Conservation (phyloP, 2,888 invertebrate species). For the Cosmorhoe ocellata region DNA sequence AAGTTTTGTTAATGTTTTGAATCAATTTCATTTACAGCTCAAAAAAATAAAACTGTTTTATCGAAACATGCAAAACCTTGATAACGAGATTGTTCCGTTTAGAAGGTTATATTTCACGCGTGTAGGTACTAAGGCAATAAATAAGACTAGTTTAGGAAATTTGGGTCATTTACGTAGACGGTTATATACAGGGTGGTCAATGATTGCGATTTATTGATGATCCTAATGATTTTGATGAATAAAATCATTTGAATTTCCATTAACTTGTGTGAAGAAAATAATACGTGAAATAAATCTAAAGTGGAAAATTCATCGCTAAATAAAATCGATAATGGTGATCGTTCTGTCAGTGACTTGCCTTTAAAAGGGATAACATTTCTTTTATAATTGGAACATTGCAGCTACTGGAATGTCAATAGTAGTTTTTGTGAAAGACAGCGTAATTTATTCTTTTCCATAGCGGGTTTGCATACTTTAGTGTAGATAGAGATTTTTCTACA, state of each 20-base stretch:
- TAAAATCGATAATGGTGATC: not conserved
- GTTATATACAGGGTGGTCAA: slow-evolving; percentile 9
- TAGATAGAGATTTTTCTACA: not conserved
- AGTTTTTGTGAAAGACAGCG: no score
- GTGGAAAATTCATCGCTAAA: not conserved
- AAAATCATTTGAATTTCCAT: no score
- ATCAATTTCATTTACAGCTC: slow-evolving; percentile 25
- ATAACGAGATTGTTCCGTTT: slow-evolving; percentile 63
- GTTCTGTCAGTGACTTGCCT: not conserved
- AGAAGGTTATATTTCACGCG: slow-evolving; percentile 60
- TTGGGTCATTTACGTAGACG: slow-evolving; percentile 42
- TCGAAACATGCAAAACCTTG: slow-evolving; percentile 38
- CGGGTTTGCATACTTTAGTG: no score
- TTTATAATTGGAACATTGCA: not conserved
- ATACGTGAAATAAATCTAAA: no score
- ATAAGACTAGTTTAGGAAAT: slow-evolving; percentile 65
- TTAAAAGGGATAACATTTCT: not conserved
- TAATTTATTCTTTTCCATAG: no score
- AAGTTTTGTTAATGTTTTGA: not conserved
- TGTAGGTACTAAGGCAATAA: slow-evolving; percentile 53
- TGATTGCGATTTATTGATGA: no score
- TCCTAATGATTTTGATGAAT: no score
- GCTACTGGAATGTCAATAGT: not conserved
- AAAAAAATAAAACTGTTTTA: slow-evolving; percentile 38
- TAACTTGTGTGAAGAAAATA: no score